A percentile compares a stretch with the other conserved stretches of the same genome.
Evolutionary conservation across 2,797 vertebrate species (phyloP).

Genomic region (Echiichthys vipera): DNA sequence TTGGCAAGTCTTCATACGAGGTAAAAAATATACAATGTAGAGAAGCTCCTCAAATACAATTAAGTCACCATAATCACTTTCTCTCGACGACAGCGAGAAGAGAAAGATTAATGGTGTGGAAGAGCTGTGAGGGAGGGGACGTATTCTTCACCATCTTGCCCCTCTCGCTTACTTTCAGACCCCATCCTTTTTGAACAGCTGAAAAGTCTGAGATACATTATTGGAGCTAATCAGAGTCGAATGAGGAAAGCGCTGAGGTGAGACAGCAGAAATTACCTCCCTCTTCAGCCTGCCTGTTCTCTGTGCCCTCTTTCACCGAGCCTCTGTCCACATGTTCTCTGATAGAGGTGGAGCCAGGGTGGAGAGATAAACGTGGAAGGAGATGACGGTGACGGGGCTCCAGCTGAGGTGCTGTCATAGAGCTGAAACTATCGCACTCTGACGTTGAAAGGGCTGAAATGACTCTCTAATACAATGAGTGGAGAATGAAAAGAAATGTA

Average conservation of each 20-base stretch:
- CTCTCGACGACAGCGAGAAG: conserved; percentile 47
- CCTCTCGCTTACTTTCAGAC: conserved; percentile 49
- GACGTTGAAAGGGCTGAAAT: conserved; percentile 47
- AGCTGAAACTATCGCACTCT: conserved; percentile 23
- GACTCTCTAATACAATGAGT: conserved; percentile 52
- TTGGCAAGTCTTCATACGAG: conserved; percentile 32
- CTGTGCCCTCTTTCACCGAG: conserved; percentile 79
- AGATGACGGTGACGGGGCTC: conserved; percentile 6
- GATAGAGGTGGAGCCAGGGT: conserved; percentile 56
- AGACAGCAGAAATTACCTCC: conserved; percentile 91
- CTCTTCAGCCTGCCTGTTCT: conserved; percentile 81
- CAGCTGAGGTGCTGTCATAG: conserved; percentile 26
- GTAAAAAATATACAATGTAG: conserved; percentile 53
- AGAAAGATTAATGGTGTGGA: conserved; percentile 73
- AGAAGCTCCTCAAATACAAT: conserved; percentile 70
- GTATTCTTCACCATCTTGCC: conserved; percentile 60
- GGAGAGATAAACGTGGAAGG: conserved; percentile 47
- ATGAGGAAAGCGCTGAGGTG: conserved; percentile 94
- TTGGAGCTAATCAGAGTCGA: conserved; percentile 93
- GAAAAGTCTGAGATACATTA: conserved; percentile 92
- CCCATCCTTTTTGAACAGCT: conserved; percentile 80
- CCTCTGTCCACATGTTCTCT: conserved; percentile 73
- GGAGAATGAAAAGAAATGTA: conserved; percentile 44
- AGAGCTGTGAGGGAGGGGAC: conserved; percentile 55
- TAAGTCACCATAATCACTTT: conserved; percentile 72